Evolutionary conservation across 1,140 invertebrate species (phyloP).

Genomic region (Drosophila funebris): DNA sequence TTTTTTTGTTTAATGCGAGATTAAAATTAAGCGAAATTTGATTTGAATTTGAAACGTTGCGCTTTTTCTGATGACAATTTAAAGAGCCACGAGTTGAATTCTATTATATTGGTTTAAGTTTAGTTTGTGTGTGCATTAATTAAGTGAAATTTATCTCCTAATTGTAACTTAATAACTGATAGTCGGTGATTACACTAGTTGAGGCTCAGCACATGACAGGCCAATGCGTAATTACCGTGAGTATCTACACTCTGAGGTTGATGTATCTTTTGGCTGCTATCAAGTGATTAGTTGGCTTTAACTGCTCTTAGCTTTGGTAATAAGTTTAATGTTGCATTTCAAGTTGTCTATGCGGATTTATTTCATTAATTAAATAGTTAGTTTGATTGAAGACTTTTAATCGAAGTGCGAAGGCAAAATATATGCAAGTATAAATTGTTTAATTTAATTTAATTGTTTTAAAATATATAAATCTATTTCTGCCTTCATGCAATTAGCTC

Average conservation of each 20-base stretch:
- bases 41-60: background rate
- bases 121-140: background rate
- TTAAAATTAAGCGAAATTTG: conserved; percentile 19
- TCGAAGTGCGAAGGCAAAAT: too few relatives aligned
- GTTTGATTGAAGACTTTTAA: too few relatives aligned
- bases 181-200: background rate
- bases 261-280: background rate
- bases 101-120: background rate
- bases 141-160: background rate
- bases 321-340: too few relatives aligned
- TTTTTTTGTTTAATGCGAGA: background rate
- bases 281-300: background rate
- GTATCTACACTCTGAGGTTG: background rate
- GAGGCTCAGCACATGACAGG: too few relatives aligned
- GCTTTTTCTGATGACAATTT: background rate
- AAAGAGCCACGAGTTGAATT: background rate
- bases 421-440: too few relatives aligned
- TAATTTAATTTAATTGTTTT: too few relatives aligned
- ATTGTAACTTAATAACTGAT: conserved; percentile 5
- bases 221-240: background rate
- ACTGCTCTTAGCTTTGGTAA: background rate
- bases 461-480: too few relatives aligned
- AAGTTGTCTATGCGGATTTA: too few relatives aligned
- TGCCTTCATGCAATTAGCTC: too few relatives aligned
- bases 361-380: too few relatives aligned